phyloP scores from a whole-genome alignment of 2,888 invertebrate genomes.

The Athalia cordata region DNA sequence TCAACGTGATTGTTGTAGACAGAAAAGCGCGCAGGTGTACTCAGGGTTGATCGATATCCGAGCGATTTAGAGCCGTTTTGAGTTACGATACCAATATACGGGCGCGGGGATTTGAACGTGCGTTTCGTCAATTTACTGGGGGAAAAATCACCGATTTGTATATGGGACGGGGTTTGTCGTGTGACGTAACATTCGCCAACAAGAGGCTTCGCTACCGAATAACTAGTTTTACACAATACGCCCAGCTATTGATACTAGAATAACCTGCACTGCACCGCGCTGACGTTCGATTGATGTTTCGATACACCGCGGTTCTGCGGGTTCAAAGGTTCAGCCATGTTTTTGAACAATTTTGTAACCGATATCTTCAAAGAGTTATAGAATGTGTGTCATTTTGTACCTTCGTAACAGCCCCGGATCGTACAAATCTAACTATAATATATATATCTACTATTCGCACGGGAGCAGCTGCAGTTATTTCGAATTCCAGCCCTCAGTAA shows the following conservation, averaged over 20 bases:
- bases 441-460: background rate
- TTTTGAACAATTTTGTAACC: constrained; percentile 19
- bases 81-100: constrained; percentile 46
- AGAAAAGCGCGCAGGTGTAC: background rate
- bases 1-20: constrained; percentile 28
- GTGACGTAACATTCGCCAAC: constrained; percentile 57
- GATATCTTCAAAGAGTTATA: constrained; percentile 3
- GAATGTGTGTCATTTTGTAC: background rate
- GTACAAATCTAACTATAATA: background rate
- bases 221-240: constrained; percentile 59
- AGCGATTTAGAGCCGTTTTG: constrained; percentile 43
- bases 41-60: constrained; percentile 55
- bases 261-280: constrained; percentile 49
- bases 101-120: constrained; percentile 58
- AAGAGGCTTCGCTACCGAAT: constrained; percentile 63
- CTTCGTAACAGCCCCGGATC: background rate
- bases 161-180: constrained; percentile 47
- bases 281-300: constrained; percentile 54
- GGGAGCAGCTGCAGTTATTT: no score
- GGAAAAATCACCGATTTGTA: constrained; percentile 58
- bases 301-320: constrained; percentile 21
- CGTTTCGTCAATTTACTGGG: constrained; percentile 65
- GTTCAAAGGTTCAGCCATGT: constrained; percentile 26
- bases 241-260: constrained; percentile 50
- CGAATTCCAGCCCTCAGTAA: no score